Percentiles rank a stretch among this genome's conserved stretches.
These are phyloP conservation scores for Sebastes steindachneri DNA, from an alignment of 2,797 vertebrate species.

Conservation along the genomic window DNA sequence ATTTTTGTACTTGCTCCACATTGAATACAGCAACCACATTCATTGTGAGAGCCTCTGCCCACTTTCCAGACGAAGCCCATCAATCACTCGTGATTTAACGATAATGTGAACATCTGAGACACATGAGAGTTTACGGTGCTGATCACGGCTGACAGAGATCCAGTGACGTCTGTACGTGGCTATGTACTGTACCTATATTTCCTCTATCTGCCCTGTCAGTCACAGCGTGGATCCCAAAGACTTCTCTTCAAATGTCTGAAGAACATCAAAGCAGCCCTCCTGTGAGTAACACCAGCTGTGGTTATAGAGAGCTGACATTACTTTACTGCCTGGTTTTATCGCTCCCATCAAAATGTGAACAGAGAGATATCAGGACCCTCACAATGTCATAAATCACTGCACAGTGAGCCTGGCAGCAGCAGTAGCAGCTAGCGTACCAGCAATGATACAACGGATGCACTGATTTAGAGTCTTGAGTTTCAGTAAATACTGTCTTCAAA, in stretches of 20 bases:
- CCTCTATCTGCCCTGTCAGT: constrained; percentile 36
- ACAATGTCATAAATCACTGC: constrained; percentile 67
- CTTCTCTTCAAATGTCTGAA: constrained; percentile 42
- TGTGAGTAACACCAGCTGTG: constrained; percentile 68
- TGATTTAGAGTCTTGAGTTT: neutral
- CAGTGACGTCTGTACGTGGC: constrained; percentile 9
- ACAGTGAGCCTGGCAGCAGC: constrained; percentile 13
- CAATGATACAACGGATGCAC: neutral
- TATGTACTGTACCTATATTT: constrained; percentile 8
- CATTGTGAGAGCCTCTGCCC: neutral
- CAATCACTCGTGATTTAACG: constrained; percentile 29
- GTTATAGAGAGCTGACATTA: constrained; percentile 68
- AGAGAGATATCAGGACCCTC: constrained; percentile 60
- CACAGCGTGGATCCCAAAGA: constrained; percentile 26
- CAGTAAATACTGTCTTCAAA: neutral
- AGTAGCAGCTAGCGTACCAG: neutral
- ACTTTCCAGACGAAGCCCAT: neutral
- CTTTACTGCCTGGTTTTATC: constrained; percentile 78
- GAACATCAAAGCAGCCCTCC: constrained; percentile 72
- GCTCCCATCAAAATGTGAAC: constrained; percentile 71
- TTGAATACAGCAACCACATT: neutral
- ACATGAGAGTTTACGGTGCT: constrained; percentile 17
- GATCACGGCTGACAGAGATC: constrained; percentile 19
- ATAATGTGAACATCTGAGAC: constrained; percentile 33
- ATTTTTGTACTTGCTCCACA: neutral